Percentiles rank a stretch among this genome's conserved stretches.
These are phyloP conservation scores for Melierax canorus DNA, from an alignment of 2,113 vertebrate genomes.

Conservation along the genomic window DNA sequence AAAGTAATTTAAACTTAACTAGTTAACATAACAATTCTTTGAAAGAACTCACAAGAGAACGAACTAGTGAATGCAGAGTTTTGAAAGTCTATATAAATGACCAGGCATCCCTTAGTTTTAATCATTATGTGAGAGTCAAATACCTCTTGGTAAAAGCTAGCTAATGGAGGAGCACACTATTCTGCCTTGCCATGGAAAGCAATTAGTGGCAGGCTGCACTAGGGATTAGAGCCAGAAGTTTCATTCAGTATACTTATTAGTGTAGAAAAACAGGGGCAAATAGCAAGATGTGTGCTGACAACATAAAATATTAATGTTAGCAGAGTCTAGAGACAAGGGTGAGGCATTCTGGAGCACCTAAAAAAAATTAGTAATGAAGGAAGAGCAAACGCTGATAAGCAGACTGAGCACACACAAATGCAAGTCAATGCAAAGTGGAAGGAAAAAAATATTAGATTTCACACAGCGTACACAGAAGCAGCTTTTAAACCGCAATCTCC, in stretches of 20 bases:
- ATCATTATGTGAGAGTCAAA: background rate
- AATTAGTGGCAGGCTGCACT: background rate
- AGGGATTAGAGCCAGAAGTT: background rate
- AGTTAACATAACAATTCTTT: slow-evolving; percentile 1
- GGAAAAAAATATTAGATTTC: background rate
- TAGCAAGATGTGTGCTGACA: slow-evolving; percentile 13
- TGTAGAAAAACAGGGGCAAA: background rate
- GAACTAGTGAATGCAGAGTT: background rate
- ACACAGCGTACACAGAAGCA: background rate
- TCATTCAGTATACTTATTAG: background rate
- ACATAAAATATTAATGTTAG: slow-evolving; percentile 5
- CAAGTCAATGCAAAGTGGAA: background rate
- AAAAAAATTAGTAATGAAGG: background rate
- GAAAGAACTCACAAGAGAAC: background rate
- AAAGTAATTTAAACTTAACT: slow-evolving; percentile 11
- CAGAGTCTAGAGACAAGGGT: background rate
- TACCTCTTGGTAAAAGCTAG: background rate
- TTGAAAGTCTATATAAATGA: background rate
- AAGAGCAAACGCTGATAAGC: background rate
- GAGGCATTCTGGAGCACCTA: background rate
- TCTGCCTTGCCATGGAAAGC: background rate
- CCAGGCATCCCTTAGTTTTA: background rate
- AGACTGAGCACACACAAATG: background rate
- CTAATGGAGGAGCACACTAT: background rate
- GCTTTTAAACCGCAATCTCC: background rate